Evolutionary conservation across 2,888 invertebrate species (phyloP).

Genomic region (Drosophila algonquin): DNA sequence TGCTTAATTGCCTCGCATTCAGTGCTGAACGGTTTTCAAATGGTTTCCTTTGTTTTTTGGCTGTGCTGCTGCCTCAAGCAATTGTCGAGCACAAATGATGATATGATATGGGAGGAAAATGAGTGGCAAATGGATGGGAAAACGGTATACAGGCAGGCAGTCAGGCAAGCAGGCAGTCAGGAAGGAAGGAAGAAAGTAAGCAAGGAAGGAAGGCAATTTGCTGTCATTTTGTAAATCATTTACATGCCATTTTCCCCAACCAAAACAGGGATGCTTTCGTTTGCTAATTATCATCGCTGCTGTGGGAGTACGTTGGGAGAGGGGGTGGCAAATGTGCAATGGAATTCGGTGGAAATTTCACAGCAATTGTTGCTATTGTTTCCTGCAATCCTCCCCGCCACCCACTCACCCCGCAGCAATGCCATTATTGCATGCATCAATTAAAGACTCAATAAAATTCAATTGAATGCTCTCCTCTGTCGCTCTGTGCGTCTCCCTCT

Average conservation of each 20-base stretch:
- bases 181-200: not conserved
- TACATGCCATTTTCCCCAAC: slow-evolving; percentile 28
- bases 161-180: not conserved
- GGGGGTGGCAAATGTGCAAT: slow-evolving; percentile 16
- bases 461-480: slow-evolving; percentile 50
- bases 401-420: slow-evolving; percentile 16
- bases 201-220: slow-evolving; percentile 33
- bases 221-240: slow-evolving; percentile 53
- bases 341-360: slow-evolving; percentile 50
- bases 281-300: slow-evolving; percentile 64
- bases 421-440: slow-evolving; percentile 58
- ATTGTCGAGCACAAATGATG: slow-evolving; percentile 11
- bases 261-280: slow-evolving; percentile 45
- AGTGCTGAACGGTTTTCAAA: slow-evolving; percentile 27
- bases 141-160: not conserved
- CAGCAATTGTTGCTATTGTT: slow-evolving; percentile 63
- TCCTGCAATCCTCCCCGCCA: not conserved
- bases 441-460: slow-evolving; percentile 77
- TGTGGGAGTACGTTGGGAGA: not conserved
- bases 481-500: not conserved
- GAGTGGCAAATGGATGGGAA: not conserved
- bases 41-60: slow-evolving; percentile 35
- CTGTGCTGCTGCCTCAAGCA: slow-evolving; percentile 30
- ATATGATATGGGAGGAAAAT: not conserved
- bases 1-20: slow-evolving; percentile 40